These are phyloP conservation scores for Molossus molossus DNA, from an alignment of 2,797 vertebrate genomes.

Conservation along the genomic window DNA sequence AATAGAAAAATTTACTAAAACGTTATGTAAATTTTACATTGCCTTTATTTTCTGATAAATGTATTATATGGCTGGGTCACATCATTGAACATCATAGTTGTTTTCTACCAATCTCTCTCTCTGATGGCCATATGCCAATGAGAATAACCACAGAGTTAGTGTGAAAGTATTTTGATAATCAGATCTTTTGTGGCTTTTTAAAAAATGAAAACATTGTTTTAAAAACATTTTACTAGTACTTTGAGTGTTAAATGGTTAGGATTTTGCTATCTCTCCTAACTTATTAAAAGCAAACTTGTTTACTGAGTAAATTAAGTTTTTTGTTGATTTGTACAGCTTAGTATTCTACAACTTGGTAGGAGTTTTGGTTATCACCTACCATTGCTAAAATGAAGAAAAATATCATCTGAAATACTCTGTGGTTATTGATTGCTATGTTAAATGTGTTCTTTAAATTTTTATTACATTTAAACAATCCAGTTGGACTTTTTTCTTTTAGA, in stretches of 20 bases:
- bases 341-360: not conserved
- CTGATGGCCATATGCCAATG: slow-evolving; percentile 38
- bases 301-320: not conserved
- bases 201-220: slow-evolving; percentile 33
- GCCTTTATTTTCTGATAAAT: not conserved
- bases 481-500: slow-evolving; percentile 89
- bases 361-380: not conserved
- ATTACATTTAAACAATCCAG: not conserved
- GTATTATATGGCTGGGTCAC: not conserved
- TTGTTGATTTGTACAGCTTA: not conserved
- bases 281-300: slow-evolving; percentile 38
- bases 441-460: not conserved
- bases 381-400: not conserved
- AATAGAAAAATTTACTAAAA: slow-evolving; percentile 4
- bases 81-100: not conserved
- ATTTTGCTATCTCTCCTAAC: slow-evolving; percentile 14
- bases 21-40: not conserved
- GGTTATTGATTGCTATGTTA: not conserved
- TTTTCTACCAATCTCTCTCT: not conserved
- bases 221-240: not conserved
- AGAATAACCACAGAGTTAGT: slow-evolving; percentile 38
- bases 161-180: slow-evolving; percentile 61
- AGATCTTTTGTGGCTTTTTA: slow-evolving; percentile 27
- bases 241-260: not conserved
- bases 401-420: not conserved